Evolutionary conservation across 2,888 invertebrate genomes (phyloP).

Genomic region (Tenthredo amoena): DNA sequence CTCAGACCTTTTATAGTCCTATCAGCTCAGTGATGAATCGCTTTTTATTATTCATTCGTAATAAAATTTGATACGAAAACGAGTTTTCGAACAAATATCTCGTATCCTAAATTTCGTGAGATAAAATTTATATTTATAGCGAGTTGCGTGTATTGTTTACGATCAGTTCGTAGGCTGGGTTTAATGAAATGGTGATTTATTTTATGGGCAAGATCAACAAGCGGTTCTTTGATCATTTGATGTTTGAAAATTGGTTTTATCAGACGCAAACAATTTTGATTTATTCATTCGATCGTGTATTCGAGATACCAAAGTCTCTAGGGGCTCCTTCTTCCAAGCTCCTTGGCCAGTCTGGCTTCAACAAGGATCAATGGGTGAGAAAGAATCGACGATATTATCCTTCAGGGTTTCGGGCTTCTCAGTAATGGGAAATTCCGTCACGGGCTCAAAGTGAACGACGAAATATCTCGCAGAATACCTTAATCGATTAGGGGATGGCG

Average conservation of each 20-base stretch:
- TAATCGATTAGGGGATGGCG: neutral
- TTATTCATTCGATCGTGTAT: constrained; percentile 30
- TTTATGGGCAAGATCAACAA: constrained; percentile 22
- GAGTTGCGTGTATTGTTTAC: neutral
- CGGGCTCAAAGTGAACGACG: constrained; percentile 1
- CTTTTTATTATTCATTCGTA: neutral
- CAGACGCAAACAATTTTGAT: constrained; percentile 22
- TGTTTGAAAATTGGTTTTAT: constrained; percentile 3
- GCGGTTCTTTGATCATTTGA: constrained; percentile 15
- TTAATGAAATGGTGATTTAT: constrained; percentile 14
- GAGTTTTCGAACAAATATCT: neutral
- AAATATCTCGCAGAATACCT: neutral
- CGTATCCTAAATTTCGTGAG: neutral
- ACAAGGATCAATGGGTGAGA: neutral
- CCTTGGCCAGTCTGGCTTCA: neutral
- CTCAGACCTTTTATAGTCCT: neutral
- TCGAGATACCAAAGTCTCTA: constrained; percentile 4
- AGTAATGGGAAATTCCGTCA: constrained; percentile 40
- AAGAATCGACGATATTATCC: constrained; percentile 19
- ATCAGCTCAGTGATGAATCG: neutral
- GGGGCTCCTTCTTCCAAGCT: neutral
- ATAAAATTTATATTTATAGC: constrained; percentile 4
- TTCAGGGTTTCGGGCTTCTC: neutral
- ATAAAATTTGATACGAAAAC: constrained; percentile 13
- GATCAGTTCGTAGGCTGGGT: constrained; percentile 1